Evolutionary conservation across 2,888 invertebrate genomes (phyloP).

Genomic region (Leptinotarsa juncta): DNA sequence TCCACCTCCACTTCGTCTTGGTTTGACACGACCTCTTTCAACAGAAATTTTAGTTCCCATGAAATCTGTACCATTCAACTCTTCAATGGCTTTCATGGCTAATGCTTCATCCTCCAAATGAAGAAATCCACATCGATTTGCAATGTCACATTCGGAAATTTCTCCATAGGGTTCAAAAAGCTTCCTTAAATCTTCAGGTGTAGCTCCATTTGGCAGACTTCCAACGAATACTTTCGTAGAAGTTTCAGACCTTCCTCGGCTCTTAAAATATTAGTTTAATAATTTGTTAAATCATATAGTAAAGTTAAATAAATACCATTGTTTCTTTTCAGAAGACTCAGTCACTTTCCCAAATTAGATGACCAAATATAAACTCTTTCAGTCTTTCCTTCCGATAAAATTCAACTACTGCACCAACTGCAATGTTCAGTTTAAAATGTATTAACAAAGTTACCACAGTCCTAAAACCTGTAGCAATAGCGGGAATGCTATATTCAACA

Average conservation of each 20-base stretch:
- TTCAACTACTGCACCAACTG: too few species aligned
- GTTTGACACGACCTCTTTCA: slow-evolving; percentile 84
- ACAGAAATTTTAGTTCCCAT: slow-evolving; percentile 88
- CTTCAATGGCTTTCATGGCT: slow-evolving; percentile 84
- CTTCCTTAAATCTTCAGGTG: slow-evolving; percentile 83
- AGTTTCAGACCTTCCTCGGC: slow-evolving; percentile 60
- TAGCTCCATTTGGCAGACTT: slow-evolving; percentile 87
- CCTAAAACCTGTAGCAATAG: too few species aligned
- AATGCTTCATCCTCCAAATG: slow-evolving; percentile 88
- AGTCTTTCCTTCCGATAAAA: too few species aligned
- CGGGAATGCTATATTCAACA: too few species aligned
- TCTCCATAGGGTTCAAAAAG: slow-evolving; percentile 88
- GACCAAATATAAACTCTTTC: too few species aligned
- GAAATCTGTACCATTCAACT: slow-evolving; percentile 83
- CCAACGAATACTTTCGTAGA: slow-evolving; percentile 90
- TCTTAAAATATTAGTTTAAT: slow-evolving; percentile 46
- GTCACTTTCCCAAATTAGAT: too few species aligned
- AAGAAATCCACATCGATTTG: slow-evolving; percentile 94
- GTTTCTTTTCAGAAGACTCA: too few species aligned
- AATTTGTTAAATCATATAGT: not conserved
- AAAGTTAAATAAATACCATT: too few species aligned
- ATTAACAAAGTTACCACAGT: too few species aligned
- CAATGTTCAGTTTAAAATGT: too few species aligned
- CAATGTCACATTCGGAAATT: slow-evolving; percentile 94
- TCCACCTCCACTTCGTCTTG: slow-evolving; percentile 71